Percentiles rank a stretch among this genome's conserved stretches.
Conservation (phyloP, 2,888 invertebrate genomes). For the Nephrocerus scutellatus region DNA sequence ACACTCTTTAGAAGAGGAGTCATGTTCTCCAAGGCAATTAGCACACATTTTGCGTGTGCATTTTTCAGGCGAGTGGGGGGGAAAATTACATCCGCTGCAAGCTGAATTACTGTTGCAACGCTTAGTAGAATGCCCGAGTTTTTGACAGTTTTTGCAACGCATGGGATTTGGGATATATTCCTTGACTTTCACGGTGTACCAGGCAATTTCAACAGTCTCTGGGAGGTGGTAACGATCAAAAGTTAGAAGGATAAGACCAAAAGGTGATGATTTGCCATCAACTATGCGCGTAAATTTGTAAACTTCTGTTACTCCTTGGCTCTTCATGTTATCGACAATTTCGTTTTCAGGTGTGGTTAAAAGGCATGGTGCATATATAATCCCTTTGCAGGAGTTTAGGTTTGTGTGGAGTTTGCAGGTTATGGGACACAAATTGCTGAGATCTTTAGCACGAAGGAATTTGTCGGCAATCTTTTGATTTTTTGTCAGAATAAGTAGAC, state of each 20-base stretch:
- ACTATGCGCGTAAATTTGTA: not conserved
- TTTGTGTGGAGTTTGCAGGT: conserved; percentile 2
- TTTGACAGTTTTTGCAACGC: conserved; percentile 11
- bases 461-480: conserved; percentile 4
- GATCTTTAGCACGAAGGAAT: not conserved
- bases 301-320: conserved; percentile 1
- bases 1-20: conserved; percentile 1
- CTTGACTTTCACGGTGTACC: conserved; percentile 4
- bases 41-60: conserved; percentile 2
- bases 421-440: not conserved
- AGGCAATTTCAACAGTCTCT: conserved; percentile 2
- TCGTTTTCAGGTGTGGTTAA: not conserved
- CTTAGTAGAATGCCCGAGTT: conserved; percentile 8
- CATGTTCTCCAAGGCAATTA: conserved; percentile 1
- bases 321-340: conserved; percentile 1
- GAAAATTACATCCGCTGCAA: conserved; percentile 4
- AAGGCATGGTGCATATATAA: conserved; percentile 4
- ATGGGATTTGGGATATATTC: conserved; percentile 10
- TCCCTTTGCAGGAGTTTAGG: conserved; percentile 2
- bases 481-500: not conserved
- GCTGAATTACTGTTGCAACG: conserved; percentile 1
- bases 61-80: not conserved
- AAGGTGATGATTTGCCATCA: not conserved
- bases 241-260: not conserved
- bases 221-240: conserved; percentile 1